phyloP scores from a whole-genome alignment of 2,113 vertebrate species.

The Cygnus buccinator region DNA sequence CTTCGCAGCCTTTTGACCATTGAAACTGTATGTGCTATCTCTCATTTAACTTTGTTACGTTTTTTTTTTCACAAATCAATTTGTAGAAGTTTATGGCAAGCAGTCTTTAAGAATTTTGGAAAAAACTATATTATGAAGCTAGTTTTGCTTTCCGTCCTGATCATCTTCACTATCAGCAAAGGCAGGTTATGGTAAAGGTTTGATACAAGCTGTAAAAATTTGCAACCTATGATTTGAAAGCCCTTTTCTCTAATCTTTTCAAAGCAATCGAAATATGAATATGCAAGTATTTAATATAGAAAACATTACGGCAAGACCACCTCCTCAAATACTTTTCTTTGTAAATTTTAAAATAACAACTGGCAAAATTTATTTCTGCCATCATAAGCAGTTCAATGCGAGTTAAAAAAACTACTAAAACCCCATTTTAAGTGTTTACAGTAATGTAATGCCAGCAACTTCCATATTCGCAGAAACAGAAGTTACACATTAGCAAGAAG shows the following conservation, averaged over 20 bases:
- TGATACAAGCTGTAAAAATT: background rate
- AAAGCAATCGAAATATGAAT: background rate
- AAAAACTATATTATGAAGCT: background rate
- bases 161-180: background rate
- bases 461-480: background rate
- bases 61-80: background rate
- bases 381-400: background rate
- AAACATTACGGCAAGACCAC: background rate
- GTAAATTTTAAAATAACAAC: background rate
- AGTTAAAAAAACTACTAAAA: background rate
- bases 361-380: background rate
- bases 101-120: background rate
- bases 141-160: background rate
- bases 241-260: background rate
- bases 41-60: background rate
- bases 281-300: background rate
- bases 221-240: background rate
- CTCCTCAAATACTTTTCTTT: background rate
- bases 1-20: background rate
- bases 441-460: background rate
- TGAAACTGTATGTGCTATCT: background rate
- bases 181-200: background rate
- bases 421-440: background rate
- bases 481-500: background rate
- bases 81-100: background rate